Evolutionary conservation across 1,140 invertebrate genomes (phyloP).

Genomic region (Cyclargus thomasi): DNA sequence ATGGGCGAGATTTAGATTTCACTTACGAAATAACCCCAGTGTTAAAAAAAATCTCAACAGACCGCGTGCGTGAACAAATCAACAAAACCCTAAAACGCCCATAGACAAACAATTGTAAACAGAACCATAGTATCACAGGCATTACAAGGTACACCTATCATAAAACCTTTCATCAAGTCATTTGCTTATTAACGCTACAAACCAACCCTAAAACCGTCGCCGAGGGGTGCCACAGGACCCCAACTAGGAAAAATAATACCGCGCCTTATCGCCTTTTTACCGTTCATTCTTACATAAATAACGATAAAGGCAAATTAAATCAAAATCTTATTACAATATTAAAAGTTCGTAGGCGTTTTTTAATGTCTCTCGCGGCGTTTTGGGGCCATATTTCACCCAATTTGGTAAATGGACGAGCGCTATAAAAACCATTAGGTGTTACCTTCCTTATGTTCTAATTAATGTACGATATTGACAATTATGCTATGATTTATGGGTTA

Average conservation of each 20-base stretch:
- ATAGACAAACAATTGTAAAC: too few species aligned
- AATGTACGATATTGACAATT: slow-evolving; percentile 22
- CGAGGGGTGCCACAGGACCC: slow-evolving; percentile 42
- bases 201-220: slow-evolving; percentile 32
- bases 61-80: too few species aligned
- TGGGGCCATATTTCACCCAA: slow-evolving; percentile 70
- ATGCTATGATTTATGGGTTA: background rate
- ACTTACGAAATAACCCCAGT: too few species aligned
- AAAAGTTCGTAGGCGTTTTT: slow-evolving; percentile 69
- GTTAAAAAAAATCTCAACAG: too few species aligned
- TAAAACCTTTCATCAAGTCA: slow-evolving; percentile 7
- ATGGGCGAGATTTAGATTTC: too few species aligned
- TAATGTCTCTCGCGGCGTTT: slow-evolving; percentile 64
- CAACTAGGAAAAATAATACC: slow-evolving; percentile 57
- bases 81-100: too few species aligned
- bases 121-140: too few species aligned
- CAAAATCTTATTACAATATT: slow-evolving; percentile 73
- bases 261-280: slow-evolving; percentile 68
- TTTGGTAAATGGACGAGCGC: slow-evolving; percentile 65
- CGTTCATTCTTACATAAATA: slow-evolving; percentile 70
- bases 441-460: slow-evolving; percentile 28
- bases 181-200: slow-evolving; percentile 8
- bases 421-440: slow-evolving; percentile 43
- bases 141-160: background rate
- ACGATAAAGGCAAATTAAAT: slow-evolving; percentile 74